Conservation (phyloP, 2,888 invertebrate species). For the Lithodes maja region DNA sequence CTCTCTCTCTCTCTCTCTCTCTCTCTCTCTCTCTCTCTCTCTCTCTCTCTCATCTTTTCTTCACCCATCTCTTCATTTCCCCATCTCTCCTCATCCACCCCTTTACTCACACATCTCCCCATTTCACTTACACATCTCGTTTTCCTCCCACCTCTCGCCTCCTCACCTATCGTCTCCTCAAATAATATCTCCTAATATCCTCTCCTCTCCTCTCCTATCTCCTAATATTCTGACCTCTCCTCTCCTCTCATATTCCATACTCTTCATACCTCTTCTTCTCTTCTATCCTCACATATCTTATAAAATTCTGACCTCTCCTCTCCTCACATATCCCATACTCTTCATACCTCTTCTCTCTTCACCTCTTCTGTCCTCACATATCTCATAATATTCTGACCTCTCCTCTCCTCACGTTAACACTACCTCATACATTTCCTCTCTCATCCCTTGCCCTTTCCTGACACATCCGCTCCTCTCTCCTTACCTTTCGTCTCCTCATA, state of each 20-base stretch:
- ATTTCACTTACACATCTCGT: neutral
- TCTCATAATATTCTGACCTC: neutral
- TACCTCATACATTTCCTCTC: neutral
- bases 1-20: neutral
- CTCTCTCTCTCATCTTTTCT: neutral
- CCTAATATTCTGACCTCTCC: neutral
- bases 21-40: neutral
- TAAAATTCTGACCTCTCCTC: neutral
- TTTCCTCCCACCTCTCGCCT: neutral
- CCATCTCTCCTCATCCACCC: conserved; percentile 1
- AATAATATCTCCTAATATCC: neutral
- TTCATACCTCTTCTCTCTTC: neutral
- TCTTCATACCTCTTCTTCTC: too few species aligned
- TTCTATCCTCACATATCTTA: neutral
- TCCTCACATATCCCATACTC: neutral
- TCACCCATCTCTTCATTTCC: neutral
- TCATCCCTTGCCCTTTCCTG: neutral
- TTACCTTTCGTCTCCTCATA: neutral
- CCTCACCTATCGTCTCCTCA: neutral
- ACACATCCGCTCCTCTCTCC: neutral
- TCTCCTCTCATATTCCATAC: neutral
- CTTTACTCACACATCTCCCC: neutral
- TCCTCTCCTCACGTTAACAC: neutral
- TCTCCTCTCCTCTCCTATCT: neutral
- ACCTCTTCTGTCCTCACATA: neutral